Evolutionary conservation across 2,797 vertebrate species (phyloP).

Genomic region (Catharus ustulatus): DNA sequence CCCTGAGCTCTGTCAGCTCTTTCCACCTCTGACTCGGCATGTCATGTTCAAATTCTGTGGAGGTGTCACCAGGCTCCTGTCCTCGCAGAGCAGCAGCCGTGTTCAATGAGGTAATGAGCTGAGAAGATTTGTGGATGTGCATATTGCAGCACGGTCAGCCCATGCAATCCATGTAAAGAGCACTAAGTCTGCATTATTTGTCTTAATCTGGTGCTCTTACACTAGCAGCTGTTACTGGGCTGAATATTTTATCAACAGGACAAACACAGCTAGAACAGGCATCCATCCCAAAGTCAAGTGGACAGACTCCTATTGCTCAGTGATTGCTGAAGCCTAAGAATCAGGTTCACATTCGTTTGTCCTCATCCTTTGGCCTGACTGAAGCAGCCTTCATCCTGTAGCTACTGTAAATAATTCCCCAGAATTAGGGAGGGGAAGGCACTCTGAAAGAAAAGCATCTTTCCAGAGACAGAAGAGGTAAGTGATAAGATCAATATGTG

Average conservation of each 20-base stretch:
- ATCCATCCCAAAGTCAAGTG: slow-evolving; percentile 22
- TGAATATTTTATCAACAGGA: not conserved
- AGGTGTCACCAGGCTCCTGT: not conserved
- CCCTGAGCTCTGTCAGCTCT: not conserved
- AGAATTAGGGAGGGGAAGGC: not conserved
- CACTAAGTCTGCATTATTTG: slow-evolving; percentile 48
- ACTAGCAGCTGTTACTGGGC: slow-evolving; percentile 45
- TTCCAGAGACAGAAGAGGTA: not conserved
- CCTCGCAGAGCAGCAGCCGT: not conserved
- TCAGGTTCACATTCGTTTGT: not conserved
- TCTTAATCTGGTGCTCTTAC: slow-evolving; percentile 31
- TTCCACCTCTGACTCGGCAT: not conserved
- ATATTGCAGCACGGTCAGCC: slow-evolving; percentile 39
- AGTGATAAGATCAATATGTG: rapidly evolving
- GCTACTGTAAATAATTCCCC: not conserved
- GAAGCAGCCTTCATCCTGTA: not conserved
- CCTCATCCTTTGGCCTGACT: not conserved
- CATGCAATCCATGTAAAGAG: slow-evolving; percentile 29
- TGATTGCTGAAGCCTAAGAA: not conserved
- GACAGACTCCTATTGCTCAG: not conserved
- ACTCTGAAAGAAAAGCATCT: not conserved
- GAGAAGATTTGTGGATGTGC: slow-evolving; percentile 53
- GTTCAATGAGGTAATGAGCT: slow-evolving; percentile 50
- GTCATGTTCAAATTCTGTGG: not conserved
- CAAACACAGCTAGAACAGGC: slow-evolving; percentile 19